Evolutionary conservation across 1,140 invertebrate species (phyloP), one percentile per base, ranked within the genome.

Genomic region (Danaus melanippus): DNA sequence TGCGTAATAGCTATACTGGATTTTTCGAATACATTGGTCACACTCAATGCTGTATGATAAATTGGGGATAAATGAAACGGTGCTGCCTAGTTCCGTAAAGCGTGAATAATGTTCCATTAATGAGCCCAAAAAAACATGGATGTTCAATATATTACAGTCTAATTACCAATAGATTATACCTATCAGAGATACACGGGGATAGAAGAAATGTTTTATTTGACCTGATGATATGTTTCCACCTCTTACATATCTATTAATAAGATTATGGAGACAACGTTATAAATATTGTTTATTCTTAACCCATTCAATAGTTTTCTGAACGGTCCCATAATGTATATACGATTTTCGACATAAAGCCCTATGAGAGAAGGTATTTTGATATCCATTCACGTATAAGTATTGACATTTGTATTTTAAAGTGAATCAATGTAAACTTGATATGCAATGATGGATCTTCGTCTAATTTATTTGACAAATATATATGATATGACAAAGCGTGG

Each of bases 121-220:
- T 80, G 79, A 80, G 69, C 53, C 66, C 67, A 63, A 71, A 67
- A 68, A 75, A 68, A 76, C 74, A 81, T 59, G 54, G 77, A 76
- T 71, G 66, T 67, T 72, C 73, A 75, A 84, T 84, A 84, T 82
- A 79, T 84, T 82, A 82, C 65, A 53, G 50, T 60, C 69, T 84
- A 84, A 84, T 84, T 84, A 82, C 79, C 71, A 67, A 84, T 82
- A 84, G 67, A 82, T 84, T 84, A 82, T 84, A 78, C 77, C 82
- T 84, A 84, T 81, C 77, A 63, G 42, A 40, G 50, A 53, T 46
- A 60, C 56, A 49, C 58, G 66, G 73, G 58, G 55, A 54, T 57
- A 64, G 68, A 74, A 74, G n/a, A 73, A 76, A 84, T 79, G 71
- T 60, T 76, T 77, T 72, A 75, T 79, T 80, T 76, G 67, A 69